These are phyloP conservation scores for Gallinago undulata DNA, from an alignment of 2,113 vertebrate genomes.

Conservation along the genomic window DNA sequence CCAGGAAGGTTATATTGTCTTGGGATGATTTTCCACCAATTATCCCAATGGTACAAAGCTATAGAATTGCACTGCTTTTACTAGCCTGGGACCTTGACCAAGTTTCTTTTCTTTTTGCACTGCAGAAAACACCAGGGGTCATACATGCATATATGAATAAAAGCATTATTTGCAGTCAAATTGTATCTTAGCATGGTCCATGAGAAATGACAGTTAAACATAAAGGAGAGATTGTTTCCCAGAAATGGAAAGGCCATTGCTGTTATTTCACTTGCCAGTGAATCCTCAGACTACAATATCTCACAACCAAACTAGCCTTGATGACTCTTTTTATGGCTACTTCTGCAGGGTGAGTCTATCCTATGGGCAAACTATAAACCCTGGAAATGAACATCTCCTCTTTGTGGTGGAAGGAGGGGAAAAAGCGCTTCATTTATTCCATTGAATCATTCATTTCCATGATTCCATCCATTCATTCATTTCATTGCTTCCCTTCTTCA, in stretches of 20 bases:
- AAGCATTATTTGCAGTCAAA: neutral
- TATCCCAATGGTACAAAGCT: neutral
- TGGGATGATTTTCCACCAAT: neutral
- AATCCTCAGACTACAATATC: neutral
- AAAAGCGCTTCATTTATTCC: neutral
- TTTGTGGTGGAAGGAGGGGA: neutral
- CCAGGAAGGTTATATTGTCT: neutral
- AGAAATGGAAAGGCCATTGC: neutral
- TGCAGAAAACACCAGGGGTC: neutral
- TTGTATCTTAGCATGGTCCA: neutral
- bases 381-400: neutral
- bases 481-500: neutral
- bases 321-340: neutral
- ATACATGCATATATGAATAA: neutral
- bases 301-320: neutral
- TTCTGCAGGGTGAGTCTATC: neutral
- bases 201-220: neutral
- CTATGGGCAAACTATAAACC: neutral
- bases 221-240: neutral
- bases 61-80: neutral
- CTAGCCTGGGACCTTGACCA: neutral
- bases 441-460: too few relatives aligned
- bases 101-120: neutral
- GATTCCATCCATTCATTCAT: too few relatives aligned
- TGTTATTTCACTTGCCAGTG: neutral